Conservation (phyloP, 2,888 invertebrate species). For the Stenurella melanura region DNA sequence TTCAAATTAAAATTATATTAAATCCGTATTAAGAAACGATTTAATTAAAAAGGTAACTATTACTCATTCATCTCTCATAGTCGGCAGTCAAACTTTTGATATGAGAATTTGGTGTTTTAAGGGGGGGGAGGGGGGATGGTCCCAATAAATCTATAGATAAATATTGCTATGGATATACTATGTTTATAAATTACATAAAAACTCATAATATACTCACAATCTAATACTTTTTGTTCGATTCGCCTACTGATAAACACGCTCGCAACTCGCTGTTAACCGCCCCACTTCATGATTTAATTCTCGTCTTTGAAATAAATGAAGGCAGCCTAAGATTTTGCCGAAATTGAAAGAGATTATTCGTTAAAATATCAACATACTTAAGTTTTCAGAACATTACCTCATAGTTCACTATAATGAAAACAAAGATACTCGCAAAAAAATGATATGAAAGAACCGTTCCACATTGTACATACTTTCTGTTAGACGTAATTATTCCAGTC, state of each 20-base stretch:
- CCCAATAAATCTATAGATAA: constrained; percentile 56
- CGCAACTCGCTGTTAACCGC: too few relatives aligned
- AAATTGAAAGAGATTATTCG: too few relatives aligned
- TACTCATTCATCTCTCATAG: constrained; percentile 33
- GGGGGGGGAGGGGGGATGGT: constrained; percentile 49
- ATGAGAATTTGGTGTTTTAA: constrained; percentile 59
- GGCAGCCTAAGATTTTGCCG: too few relatives aligned
- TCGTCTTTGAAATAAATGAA: background rate
- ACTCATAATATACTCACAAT: constrained; percentile 27
- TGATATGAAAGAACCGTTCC: too few relatives aligned
- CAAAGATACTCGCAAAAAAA: too few relatives aligned
- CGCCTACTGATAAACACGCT: background rate
- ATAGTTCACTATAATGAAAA: too few relatives aligned
- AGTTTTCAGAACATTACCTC: too few relatives aligned
- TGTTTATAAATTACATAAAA: constrained; percentile 17
- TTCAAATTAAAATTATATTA: constrained; percentile 35
- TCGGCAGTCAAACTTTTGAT: constrained; percentile 57
- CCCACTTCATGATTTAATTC: background rate
- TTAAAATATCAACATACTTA: too few relatives aligned
- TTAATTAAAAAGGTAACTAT: constrained; percentile 45
- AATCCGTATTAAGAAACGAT: constrained; percentile 33
- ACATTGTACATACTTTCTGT: too few relatives aligned
- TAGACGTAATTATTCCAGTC: too few relatives aligned
- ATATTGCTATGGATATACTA: constrained; percentile 36
- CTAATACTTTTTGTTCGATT: constrained; percentile 22